Base-by-base conservation (phyloP, 2,888 invertebrate species). In the Agrotis exclamationis region DNA sequence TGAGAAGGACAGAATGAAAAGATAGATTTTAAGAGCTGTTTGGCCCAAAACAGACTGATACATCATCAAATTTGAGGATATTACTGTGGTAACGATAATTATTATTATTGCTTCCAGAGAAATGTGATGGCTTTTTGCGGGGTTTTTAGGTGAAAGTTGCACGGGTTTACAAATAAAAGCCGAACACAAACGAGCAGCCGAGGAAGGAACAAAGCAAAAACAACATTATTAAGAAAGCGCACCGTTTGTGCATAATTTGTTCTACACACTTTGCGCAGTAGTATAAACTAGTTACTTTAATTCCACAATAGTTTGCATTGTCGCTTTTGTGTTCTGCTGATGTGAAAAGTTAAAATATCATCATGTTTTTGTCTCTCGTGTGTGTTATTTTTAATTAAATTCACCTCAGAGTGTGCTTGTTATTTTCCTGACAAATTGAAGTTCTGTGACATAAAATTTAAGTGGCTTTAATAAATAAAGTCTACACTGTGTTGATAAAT, bases 181-280 rank as follows among this genome's bases (percentile, higher is more conserved):
- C 20, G 11, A 76, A 48, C 45, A 67, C 59, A 74, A 79, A 79
- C 64, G 70, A 79, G 72, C 66, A 69, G 16, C 47, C 50, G 44
- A 5, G 68, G 67, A 70, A 20, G n/a, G 68, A 70, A 63, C 51
- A 20, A 68, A 70, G 74, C 57, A 72, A 76, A 82, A 74, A 66
- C 82, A 84, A 82, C 84, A 77, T 74, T 73, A 82, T 83, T 73
- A 80, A 83, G 82, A 77, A 83, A 82, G 79, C 79, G 74, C 58
- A 66, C 72, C 74, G 60, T 58, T 70, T 50, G 48, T 56, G 80
- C 72, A 84, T 84, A 84, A 83, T 84, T 84, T 80, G 84, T 74
- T 74, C 48, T 76, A 57, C 67, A 71, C 70, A 63, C 66, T 83
- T 81, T 76, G 79, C 82, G 74, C 74, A 66, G 63, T 73, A 79